Conservation (phyloP, 2,797 vertebrate species). For the Peromyscus melanophrys region DNA sequence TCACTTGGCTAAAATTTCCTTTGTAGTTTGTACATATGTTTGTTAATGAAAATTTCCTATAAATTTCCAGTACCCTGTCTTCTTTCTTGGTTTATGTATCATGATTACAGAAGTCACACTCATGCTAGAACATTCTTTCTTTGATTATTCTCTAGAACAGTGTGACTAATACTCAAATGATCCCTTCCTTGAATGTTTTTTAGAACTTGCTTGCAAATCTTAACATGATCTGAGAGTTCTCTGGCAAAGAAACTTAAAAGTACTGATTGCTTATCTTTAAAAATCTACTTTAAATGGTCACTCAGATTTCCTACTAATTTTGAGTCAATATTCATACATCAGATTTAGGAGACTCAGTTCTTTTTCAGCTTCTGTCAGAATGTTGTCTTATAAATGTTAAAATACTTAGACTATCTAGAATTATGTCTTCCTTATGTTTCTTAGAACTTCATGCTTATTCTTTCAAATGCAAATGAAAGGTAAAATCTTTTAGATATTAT, state of each 20-base stretch:
- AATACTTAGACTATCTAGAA: slow-evolving; percentile 5
- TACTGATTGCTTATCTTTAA: slow-evolving; percentile 49
- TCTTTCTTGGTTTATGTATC: slow-evolving; percentile 25
- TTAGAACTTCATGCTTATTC: not conserved
- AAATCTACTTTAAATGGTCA: not conserved
- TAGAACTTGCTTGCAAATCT: slow-evolving; percentile 63
- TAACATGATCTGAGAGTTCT: slow-evolving; percentile 44
- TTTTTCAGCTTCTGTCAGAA: not conserved
- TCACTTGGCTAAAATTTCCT: slow-evolving; percentile 19
- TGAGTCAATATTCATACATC: not conserved
- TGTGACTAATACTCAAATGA: slow-evolving; percentile 66
- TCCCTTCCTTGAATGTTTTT: slow-evolving; percentile 35
- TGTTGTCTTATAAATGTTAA: slow-evolving; percentile 7
- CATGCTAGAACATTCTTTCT: slow-evolving; percentile 24
- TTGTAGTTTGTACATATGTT: not conserved
- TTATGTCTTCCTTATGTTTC: not conserved
- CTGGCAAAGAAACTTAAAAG: slow-evolving; percentile 32
- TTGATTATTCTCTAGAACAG: slow-evolving; percentile 55
- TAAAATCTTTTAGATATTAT: not conserved
- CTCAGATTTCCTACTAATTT: slow-evolving; percentile 17
- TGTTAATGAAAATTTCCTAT: not conserved
- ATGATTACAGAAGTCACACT: slow-evolving; percentile 47
- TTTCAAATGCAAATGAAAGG: not conserved
- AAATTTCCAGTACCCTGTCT: slow-evolving; percentile 39
- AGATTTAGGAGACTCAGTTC: slow-evolving; percentile 10